Base-by-base conservation (phyloP, 2,113 vertebrate species). In the Grus americana region DNA sequence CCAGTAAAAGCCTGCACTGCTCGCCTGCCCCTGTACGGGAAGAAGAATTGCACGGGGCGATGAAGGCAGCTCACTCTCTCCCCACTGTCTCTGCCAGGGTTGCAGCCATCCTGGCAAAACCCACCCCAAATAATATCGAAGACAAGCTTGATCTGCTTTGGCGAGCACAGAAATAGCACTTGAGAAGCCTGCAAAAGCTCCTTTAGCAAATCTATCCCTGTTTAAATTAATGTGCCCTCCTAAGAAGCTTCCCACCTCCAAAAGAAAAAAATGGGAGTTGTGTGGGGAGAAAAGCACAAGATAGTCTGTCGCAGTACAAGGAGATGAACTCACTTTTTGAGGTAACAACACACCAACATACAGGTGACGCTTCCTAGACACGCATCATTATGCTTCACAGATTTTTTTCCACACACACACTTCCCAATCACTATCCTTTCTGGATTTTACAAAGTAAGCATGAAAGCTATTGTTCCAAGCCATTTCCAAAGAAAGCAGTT, bases 391-490 rank as follows among this genome's bases (percentile, higher is more conserved):
- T 72, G 54, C 61, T 66, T 68, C 12, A 49, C 80, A 52, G 66
- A 50, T 86, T 81, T 84, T 86, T 71, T 81, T 78, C 91, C 92
- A 74, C 57, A 18, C 13, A 17, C 4, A 4, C 83, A 36, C 80
- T 87, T 95, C 88, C 93, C 88, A 84, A 55, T 90, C 68, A 50
- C 88, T 92, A 27, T 82, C 65, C 94, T 96, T 97, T 29, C 79
- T 73, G 54, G 84, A 72, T 58, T 96, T 62, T 58, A 96, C 86
- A 88, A 93, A 97, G 90, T 79, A 97, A 95, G 80, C 74, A 92
- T 86, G 96, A 96, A 92, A 97, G 84, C 84, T 88, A 95, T 94
- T 93, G 94, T 96, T 97, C 85, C 96, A 96, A 98, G 91, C 63
- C 85, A 96, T 58, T 98, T 97, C 95, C 94, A 97, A 95, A 96